A percentile compares a stretch with the other conserved stretches of the same genome.
Conservation (phyloP, 2,113 vertebrate species). For the Channa maculata region DNA sequence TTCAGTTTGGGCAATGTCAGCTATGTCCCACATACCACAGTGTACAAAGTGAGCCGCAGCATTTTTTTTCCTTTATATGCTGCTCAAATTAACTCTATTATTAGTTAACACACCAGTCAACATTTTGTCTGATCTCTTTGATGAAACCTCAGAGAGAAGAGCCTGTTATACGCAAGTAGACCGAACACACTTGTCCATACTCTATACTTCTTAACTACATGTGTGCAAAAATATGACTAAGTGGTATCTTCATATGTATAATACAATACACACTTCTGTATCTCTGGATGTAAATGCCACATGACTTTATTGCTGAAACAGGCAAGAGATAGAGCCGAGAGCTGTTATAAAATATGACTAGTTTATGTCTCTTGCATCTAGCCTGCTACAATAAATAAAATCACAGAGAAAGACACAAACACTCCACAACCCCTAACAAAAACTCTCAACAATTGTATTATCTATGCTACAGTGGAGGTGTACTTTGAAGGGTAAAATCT, state of each 20-base stretch:
- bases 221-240: neutral
- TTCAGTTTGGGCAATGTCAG: neutral
- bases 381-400: neutral
- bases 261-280: neutral
- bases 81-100: too few relatives aligned
- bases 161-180: too few relatives aligned
- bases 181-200: neutral
- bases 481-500: slow-evolving; percentile 2
- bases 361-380: neutral
- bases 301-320: neutral
- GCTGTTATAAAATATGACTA: neutral
- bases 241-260: neutral
- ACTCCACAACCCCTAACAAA: neutral
- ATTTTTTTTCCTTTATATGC: neutral
- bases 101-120: neutral
- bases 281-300: slow-evolving; percentile 10
- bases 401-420: neutral
- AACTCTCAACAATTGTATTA: neutral
- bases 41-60: neutral
- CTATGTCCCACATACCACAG: neutral
- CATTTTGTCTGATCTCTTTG: too few relatives aligned
- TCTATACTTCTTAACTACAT: neutral
- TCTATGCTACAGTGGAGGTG: neutral
- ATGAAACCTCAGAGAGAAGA: too few relatives aligned
- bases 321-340: neutral